These are phyloP conservation scores for Troides oblongomaculatus DNA, from an alignment of 2,888 invertebrate species.

Conservation along the genomic window DNA sequence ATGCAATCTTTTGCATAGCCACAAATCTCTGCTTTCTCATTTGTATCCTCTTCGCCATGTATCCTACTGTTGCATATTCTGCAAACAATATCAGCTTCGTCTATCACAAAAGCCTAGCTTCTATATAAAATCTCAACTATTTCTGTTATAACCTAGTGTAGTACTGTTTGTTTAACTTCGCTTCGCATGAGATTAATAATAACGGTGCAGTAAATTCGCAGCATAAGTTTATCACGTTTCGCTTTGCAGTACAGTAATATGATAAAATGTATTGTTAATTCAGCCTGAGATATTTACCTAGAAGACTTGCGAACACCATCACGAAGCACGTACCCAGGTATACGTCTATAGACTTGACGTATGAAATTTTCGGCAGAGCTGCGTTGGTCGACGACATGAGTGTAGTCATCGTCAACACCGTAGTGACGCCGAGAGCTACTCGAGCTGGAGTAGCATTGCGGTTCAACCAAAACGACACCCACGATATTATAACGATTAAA, in stretches of 20 bases:
- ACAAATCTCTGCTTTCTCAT: constrained; percentile 95
- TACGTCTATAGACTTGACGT: constrained; percentile 98
- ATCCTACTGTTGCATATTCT: constrained; percentile 99
- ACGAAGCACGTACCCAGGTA: constrained; percentile 99
- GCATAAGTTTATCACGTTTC: too few species aligned
- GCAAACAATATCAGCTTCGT: constrained; percentile 91
- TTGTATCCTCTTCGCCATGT: constrained; percentile 97
- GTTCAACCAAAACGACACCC: constrained; percentile 98
- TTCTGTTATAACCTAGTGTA: constrained; percentile 12
- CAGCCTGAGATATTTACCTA: constrained; percentile 81
- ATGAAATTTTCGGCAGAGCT: constrained; percentile 97
- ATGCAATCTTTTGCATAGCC: constrained; percentile 93
- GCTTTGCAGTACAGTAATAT: too few species aligned
- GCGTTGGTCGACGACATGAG: constrained; percentile 98
- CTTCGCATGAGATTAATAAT: too few species aligned
- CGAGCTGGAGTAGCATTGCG: constrained; percentile 96
- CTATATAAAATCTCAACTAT: too few species aligned
- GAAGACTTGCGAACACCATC: constrained; percentile 98
- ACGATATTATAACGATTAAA: constrained; percentile 97
- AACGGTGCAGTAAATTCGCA: too few species aligned
- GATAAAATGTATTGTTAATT: too few species aligned
- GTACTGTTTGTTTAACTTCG: too few species aligned
- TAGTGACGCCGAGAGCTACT: constrained; percentile 96
- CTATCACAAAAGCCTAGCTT: constrained; percentile 48
- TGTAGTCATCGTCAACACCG: constrained; percentile 98